Evolutionary conservation across 2,888 invertebrate species (phyloP).

Genomic region (Pilophorus perplexus): DNA sequence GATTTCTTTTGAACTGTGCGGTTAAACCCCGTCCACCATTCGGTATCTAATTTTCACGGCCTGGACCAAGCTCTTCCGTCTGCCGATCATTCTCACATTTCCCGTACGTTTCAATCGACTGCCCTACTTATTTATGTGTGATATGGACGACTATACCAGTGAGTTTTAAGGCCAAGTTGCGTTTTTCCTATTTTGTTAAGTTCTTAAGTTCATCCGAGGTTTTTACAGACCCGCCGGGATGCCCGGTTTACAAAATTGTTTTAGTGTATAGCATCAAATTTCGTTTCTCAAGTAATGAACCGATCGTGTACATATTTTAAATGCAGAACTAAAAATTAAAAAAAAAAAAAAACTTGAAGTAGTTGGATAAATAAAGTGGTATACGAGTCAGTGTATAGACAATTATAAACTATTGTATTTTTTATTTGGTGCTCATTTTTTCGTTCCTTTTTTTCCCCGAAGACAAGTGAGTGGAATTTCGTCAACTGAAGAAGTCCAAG

Average conservation of each 20-base stretch:
- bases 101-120: too few species aligned
- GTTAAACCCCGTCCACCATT: too few species aligned
- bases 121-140: too few species aligned
- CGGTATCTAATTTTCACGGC: too few species aligned
- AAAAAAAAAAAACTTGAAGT: constrained; percentile 35
- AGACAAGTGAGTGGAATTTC: too few species aligned
- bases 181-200: constrained; percentile 10
- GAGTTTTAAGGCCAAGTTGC: constrained; percentile 34
- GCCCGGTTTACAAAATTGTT: constrained; percentile 24
- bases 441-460: not conserved
- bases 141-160: too few species aligned
- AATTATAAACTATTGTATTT: constrained; percentile 46
- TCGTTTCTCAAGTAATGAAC: constrained; percentile 14
- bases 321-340: constrained; percentile 43
- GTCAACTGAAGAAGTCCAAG: too few species aligned
- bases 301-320: constrained; percentile 46
- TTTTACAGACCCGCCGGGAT: too few species aligned
- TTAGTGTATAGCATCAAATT: constrained; percentile 42
- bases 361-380: constrained; percentile 46
- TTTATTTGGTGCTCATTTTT: constrained; percentile 10
- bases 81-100: too few species aligned
- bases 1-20: too few species aligned
- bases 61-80: too few species aligned
- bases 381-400: constrained; percentile 47
- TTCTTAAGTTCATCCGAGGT: too few species aligned